Percentiles rank a stretch among this genome's conserved stretches.
Evolutionary conservation across 2,888 invertebrate species (phyloP).

Genomic region (Drosophila nigritarsus): DNA sequence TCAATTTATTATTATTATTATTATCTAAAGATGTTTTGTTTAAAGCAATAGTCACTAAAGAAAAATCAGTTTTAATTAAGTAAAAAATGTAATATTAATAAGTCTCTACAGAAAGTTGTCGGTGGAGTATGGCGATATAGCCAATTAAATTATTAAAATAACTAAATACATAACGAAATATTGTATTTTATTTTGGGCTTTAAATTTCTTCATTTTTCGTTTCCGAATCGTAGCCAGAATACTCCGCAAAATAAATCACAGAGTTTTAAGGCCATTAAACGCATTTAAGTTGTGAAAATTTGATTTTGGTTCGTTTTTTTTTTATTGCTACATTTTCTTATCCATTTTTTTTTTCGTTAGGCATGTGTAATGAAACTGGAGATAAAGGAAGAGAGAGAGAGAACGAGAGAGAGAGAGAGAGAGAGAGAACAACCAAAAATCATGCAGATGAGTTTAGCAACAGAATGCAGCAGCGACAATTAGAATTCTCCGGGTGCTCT

Average conservation of each 20-base stretch:
- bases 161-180: not conserved
- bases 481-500: slow-evolving; percentile 37
- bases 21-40: too few species aligned
- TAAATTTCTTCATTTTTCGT: not conserved
- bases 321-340: not conserved
- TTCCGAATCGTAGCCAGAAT: not conserved
- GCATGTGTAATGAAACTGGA: slow-evolving; percentile 47
- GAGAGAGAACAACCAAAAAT: slow-evolving; percentile 43
- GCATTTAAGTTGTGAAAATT: slow-evolving; percentile 12
- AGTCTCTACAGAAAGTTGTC: too few species aligned
- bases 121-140: slow-evolving; percentile 21
- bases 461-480: slow-evolving; percentile 38
- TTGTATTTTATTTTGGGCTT: not conserved
- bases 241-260: slow-evolving; percentile 14
- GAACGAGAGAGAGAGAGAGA: slow-evolving; percentile 4
- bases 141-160: slow-evolving; percentile 2
- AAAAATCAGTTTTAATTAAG: too few species aligned
- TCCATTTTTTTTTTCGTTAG: slow-evolving; percentile 8
- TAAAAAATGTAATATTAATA: too few species aligned
- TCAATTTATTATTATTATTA: too few species aligned
- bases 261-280: slow-evolving; percentile 23
- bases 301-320: slow-evolving; percentile 6
- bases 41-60: too few species aligned
- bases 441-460: slow-evolving; percentile 75
- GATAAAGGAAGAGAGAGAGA: slow-evolving; percentile 4